A percentile compares a stretch with the other conserved stretches of the same genome.
Evolutionary conservation across 1,140 invertebrate genomes (phyloP).

Genomic region (Drosophila micromelanica): DNA sequence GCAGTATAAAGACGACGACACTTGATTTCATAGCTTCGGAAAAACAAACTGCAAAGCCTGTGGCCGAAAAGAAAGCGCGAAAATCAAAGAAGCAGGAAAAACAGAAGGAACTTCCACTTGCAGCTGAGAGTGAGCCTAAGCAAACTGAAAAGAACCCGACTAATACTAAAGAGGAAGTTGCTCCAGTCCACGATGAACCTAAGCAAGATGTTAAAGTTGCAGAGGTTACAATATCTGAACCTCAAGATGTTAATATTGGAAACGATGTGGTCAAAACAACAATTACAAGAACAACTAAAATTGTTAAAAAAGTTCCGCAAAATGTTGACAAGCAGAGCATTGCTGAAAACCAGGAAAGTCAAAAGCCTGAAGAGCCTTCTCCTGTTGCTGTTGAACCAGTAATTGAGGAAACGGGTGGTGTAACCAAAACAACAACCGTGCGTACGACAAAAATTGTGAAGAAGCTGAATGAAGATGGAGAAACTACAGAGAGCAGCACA

Average conservation of each 20-base stretch:
- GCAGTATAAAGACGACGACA: conserved; percentile 36
- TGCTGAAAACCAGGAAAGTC: conserved; percentile 15
- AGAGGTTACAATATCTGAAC: conserved; percentile 14
- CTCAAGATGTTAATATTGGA: conserved; percentile 8
- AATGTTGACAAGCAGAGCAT: conserved; percentile 55
- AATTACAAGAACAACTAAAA: conserved; percentile 78
- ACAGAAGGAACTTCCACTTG: conserved; percentile 12
- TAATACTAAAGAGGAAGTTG: not conserved
- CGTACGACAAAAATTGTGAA: conserved; percentile 75
- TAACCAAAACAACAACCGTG: conserved; percentile 79
- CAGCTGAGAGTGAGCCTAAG: not conserved
- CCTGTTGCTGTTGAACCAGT: conserved; percentile 28
- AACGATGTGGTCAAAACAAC: conserved; percentile 79
- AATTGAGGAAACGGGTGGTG: conserved; percentile 51
- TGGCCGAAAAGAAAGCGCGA: conserved; percentile 24
- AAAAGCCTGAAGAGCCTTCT: conserved; percentile 4
- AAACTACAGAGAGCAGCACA: conserved; percentile 65
- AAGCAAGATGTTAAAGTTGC: not conserved
- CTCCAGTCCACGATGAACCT: conserved; percentile 9
- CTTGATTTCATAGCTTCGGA: conserved; percentile 61
- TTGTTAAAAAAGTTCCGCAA: conserved; percentile 74
- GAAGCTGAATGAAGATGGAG: conserved; percentile 68
- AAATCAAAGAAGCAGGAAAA: conserved; percentile 15
- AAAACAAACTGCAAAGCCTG: conserved; percentile 19
- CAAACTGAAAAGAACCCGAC: not conserved